Evolutionary conservation across 2,113 vertebrate genomes (phyloP).

Genomic region (Datnioides undecimradiatus): DNA sequence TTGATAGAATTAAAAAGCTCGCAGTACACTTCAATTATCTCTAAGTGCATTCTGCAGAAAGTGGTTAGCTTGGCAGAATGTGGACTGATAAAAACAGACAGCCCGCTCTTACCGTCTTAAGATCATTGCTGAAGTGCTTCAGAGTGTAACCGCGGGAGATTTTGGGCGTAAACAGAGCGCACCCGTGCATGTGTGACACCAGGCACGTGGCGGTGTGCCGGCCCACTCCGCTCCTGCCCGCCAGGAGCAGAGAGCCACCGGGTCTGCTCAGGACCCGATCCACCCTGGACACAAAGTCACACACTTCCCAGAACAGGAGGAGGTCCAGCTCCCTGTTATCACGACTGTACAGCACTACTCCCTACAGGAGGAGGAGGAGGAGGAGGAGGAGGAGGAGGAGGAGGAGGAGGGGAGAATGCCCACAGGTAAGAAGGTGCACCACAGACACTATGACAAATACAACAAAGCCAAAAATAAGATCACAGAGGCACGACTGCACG

Average conservation of each 20-base stretch:
- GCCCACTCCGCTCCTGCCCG: slow-evolving; percentile 94
- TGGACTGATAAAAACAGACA: not conserved
- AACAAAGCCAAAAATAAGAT: not conserved
- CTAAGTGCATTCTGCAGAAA: slow-evolving; percentile 5
- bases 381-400: slow-evolving; percentile 18
- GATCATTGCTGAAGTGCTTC: slow-evolving; percentile 95
- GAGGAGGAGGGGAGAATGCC: slow-evolving; percentile 8
- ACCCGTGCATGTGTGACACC: slow-evolving; percentile 95
- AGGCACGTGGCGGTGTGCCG: slow-evolving; percentile 91
- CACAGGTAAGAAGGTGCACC: slow-evolving; percentile 26
- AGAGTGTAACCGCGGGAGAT: slow-evolving; percentile 92
- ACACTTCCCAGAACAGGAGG: slow-evolving; percentile 94
- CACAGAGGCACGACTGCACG: not conserved
- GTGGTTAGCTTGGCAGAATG: not conserved
- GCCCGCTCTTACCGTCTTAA: slow-evolving; percentile 87
- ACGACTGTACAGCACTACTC: slow-evolving; percentile 91
- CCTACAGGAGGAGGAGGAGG: slow-evolving; percentile 80
- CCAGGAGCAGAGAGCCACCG: slow-evolving; percentile 93
- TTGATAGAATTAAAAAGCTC: not conserved
- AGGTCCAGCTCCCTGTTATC: slow-evolving; percentile 93
- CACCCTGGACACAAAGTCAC: slow-evolving; percentile 90
- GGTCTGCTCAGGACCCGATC: slow-evolving; percentile 94
- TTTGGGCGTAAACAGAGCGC: slow-evolving; percentile 90
- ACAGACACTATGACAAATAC: not conserved
- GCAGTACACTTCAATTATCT: slow-evolving; percentile 11